Evolutionary conservation across 1,140 invertebrate species (phyloP).

Genomic region (Bombus soroeensis): DNA sequence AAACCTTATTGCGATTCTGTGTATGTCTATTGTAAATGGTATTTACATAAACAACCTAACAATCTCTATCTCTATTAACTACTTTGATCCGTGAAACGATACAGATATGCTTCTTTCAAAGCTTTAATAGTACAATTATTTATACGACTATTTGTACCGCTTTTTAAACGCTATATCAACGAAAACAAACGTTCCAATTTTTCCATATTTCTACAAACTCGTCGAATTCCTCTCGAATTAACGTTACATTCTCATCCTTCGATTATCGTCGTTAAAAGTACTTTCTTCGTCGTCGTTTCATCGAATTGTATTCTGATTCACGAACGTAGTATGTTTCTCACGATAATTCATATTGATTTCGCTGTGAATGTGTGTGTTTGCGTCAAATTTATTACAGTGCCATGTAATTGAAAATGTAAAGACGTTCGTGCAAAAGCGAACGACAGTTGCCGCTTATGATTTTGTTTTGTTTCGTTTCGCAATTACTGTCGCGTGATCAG

Average conservation of each 20-base stretch:
- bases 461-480: too few relatives aligned
- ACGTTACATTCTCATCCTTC: too few relatives aligned
- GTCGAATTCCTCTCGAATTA: neutral
- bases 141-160: conserved; percentile 47
- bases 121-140: conserved; percentile 48
- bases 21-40: neutral
- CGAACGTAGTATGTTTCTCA: neutral
- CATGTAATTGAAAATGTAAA: neutral
- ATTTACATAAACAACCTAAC: neutral
- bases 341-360: neutral
- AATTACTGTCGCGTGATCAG: too few relatives aligned
- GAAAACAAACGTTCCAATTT: neutral
- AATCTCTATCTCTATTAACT: neutral
- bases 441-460: neutral
- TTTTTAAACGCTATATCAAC: conserved; percentile 45
- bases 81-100: neutral
- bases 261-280: neutral
- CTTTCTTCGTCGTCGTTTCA: neutral
- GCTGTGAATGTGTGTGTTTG: too few relatives aligned
- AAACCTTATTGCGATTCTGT: neutral
- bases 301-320: neutral
- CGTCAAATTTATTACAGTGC: neutral
- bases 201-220: conserved; percentile 28
- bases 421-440: too few relatives aligned
- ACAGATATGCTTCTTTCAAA: conserved; percentile 16